Conservation (phyloP, 2,888 invertebrate species). For the Dasypolia templi region DNA sequence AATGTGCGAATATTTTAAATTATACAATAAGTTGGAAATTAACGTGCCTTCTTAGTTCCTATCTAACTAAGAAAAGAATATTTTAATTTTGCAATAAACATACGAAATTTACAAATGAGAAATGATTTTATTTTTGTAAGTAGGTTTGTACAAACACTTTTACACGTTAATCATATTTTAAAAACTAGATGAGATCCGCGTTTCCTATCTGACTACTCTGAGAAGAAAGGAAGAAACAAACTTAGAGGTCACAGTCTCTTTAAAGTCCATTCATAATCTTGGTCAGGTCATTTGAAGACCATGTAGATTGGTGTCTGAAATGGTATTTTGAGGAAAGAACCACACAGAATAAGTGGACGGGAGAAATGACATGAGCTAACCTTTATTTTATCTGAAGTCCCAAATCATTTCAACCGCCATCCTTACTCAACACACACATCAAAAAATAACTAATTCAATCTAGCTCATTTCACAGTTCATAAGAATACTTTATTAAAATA, state of each 20-base stretch:
- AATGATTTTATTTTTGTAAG: no score
- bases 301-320: no score
- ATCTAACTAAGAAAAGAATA: neutral
- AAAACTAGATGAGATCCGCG: no score
- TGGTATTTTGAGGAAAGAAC: no score
- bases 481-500: conserved; percentile 26
- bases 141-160: no score
- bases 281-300: no score
- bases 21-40: neutral
- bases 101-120: neutral
- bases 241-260: no score
- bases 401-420: neutral
- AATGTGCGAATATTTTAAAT: neutral
- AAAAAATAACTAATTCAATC: neutral
- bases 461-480: conserved; percentile 14
- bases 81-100: neutral
- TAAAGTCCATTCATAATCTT: no score
- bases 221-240: no score
- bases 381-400: neutral
- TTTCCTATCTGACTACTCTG: no score
- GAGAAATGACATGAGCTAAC: neutral
- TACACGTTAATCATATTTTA: no score
- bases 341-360: no score
- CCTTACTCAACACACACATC: neutral
- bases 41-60: neutral